Conservation (phyloP, 2,113 vertebrate species). For the Falcunculus frontatus region DNA sequence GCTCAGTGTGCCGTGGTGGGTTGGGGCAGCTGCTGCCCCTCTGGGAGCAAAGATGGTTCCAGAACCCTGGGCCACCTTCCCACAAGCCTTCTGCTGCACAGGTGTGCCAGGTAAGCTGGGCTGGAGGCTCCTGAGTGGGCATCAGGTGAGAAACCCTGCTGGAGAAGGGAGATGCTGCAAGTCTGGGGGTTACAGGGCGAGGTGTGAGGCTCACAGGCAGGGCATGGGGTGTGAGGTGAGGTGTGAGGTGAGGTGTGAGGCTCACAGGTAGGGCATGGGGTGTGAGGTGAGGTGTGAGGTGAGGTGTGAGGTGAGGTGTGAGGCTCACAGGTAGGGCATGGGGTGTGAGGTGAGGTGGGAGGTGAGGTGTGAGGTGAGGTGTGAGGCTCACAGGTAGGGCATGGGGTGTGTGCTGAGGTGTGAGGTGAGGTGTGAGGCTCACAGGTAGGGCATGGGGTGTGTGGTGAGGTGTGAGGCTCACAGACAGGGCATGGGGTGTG, state of each 20-base stretch:
- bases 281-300: no score
- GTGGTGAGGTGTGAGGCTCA: not conserved
- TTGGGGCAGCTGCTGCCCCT: not conserved
- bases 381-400: not conserved
- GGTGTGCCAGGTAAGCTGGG: accelerated
- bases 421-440: not conserved
- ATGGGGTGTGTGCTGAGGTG: no score
- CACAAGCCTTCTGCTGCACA: not conserved
- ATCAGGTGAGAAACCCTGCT: accelerated
- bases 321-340: no score
- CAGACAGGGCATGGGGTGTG: no score
- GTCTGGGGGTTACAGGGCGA: not conserved
- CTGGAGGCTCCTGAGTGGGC: not conserved
- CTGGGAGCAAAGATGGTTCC: not conserved
- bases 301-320: no score
- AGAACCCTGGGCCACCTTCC: not conserved
- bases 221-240: no score
- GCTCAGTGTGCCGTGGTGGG: accelerated
- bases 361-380: no score
- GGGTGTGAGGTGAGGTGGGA: no score
- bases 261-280: no score
- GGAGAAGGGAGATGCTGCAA: not conserved
- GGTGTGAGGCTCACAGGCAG: not conserved
- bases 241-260: no score
- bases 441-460: no score